Percentiles rank a stretch among this genome's conserved stretches.
These are phyloP conservation scores for Hedya salicella DNA, from an alignment of 2,888 invertebrate genomes.

Conservation along the genomic window DNA sequence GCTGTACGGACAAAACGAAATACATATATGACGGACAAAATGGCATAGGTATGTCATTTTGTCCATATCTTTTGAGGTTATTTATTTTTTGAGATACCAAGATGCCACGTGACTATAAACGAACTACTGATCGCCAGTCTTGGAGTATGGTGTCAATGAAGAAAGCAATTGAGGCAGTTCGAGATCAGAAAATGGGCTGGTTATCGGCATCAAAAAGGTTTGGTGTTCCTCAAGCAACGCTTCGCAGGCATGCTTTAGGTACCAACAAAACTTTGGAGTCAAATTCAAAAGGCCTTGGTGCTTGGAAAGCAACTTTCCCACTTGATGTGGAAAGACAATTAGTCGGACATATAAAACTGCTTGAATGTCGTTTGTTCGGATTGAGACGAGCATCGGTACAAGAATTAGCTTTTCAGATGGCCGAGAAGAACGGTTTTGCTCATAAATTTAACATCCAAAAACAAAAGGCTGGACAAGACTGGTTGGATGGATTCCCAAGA, in stretches of 20 bases:
- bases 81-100: no score
- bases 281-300: neutral
- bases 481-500: slow-evolving; percentile 49
- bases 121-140: no score
- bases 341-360: slow-evolving; percentile 44
- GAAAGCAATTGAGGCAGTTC: slow-evolving; percentile 21
- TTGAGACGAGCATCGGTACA: slow-evolving; percentile 42
- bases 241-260: neutral
- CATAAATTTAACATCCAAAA: slow-evolving; percentile 31
- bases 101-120: no score
- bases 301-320: neutral
- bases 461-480: slow-evolving; percentile 47
- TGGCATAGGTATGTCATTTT: no score
- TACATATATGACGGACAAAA: no score
- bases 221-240: slow-evolving; percentile 44
- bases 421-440: slow-evolving; percentile 9
- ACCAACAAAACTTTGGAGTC: neutral
- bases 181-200: slow-evolving; percentile 44
- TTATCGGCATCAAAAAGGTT: slow-evolving; percentile 40
- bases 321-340: slow-evolving; percentile 27
- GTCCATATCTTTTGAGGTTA: no score
- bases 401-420: slow-evolving; percentile 43
- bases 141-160: no score
- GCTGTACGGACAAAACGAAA: no score
- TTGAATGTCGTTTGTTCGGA: slow-evolving; percentile 45